Base-by-base conservation (phyloP, 1,140 invertebrate genomes). In the Pseudomyrmex sp. region DNA sequence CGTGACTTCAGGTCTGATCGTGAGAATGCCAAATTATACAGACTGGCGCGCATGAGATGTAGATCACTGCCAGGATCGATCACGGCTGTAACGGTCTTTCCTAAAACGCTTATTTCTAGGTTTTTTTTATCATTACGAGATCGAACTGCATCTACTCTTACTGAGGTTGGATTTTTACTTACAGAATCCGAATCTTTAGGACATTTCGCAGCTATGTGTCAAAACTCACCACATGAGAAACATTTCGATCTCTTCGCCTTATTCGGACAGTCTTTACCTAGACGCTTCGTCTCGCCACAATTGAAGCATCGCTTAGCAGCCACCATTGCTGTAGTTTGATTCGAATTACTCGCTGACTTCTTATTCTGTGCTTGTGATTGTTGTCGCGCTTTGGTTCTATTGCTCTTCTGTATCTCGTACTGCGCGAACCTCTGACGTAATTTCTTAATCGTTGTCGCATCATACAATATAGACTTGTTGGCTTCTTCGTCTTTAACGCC, bases 391-490 rank as follows among this genome's bases (percentile, higher is more conserved):
- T 26, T 61, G 0, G 9, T 23, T 23, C 20, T 23, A 13, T 61
- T 61, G 2, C 9, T 20, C 10, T 15, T 23, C 10, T 63, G 62
- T 7, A 9, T 50, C 4, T 66, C 65, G 5, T 66, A 66, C 1
- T 58, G 66, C 12, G 13, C 23, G n/a, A 90, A 76, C 48, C 83
- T 87, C 52, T 87, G 84, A 73, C 83, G 82, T 18, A 90, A 86
- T 13, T 90, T 79, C 58, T 88, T 87, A 4, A 90, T 66, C 13
- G 74, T 74, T 18, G 3, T 23, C 20, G 89, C 88, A 10, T 89
- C 87, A 79, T 92, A 92, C 15, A 92, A 66, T 35, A 92, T 90
- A 20, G 77, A 56, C 84, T 92, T 92, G 23, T 79, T 85, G 9
- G 79, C 80, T 12, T 69, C 56, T 18, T 88, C 86, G 26, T 23